Evolutionary conservation across 2,797 vertebrate species (phyloP), one percentile per base, ranked within the genome.

Genomic region (Hippoglossus hippoglossus): DNA sequence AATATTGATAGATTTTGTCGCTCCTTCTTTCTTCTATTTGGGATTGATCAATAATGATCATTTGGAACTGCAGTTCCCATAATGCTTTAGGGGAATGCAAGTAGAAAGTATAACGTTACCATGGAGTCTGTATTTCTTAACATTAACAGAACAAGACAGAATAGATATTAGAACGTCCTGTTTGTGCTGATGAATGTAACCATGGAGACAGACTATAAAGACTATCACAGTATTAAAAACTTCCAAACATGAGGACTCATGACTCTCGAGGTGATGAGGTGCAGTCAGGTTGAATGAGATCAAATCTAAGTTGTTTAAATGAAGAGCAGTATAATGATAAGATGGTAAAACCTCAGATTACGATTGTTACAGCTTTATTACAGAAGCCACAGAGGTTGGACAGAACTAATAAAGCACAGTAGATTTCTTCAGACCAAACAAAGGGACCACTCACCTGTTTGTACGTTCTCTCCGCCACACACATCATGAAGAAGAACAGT

Each of bases 401-500:
- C 26, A 0, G 22, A 13, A 21, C 2, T 51, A 21, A 52, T n/a
- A 28, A 39, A 56, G 2, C 4, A 10, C 3, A 36, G 13, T 0
- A 47, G 21, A 62, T 34, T 21, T n/a, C 4, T 34, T 62, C 8
- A 53, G 28, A 65, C 28, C 18, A 22, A 0, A 67, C 9, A 31
- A 31, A 39, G 25, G 36, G 13, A 22, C 5, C 16, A 11, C 61
- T 73, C 80, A 97, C 98, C 96, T 99, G 98, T 63, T 98, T 98
- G 82, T 99, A 99, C 0, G 98, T 99, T 75, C 97, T 96, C 92
- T 99, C 98, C 2, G 98, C 98, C 76, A 99, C 98, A 75, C 97
- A 99, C 96, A 98, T 97, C 96, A 99, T 97, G 90, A 99, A 99
- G 93, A 99, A 99, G 81, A 99, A 98, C 81, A 99, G 96, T 80